Base-by-base conservation (phyloP, 2,797 vertebrate species). In the Scolopax bukidnonensis region DNA sequence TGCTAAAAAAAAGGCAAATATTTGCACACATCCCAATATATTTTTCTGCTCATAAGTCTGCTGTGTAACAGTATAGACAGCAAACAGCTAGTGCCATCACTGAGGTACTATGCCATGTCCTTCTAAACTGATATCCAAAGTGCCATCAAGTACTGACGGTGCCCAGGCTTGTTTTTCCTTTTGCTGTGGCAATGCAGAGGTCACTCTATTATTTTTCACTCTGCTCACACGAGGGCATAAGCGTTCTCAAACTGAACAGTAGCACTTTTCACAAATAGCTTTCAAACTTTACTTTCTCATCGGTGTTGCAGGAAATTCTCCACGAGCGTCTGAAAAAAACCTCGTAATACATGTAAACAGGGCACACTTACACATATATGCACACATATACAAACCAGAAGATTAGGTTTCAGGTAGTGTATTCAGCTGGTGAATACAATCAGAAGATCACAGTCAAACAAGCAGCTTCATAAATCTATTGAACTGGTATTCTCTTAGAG, bases 351-450 rank as follows among this genome's bases (percentile, higher is more conserved):
- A 20, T 51, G 24, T 50, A 76, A 89, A 80, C 0, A 10, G 33
- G 50, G 19, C 4, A 43, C 16, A 10, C 21, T 38, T 3, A 12
- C 17, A 27, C 11, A 30, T 0, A 1, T 1, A 0, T 33, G 15
- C 21, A 41, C 8, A 5, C 3, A 25, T 13, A n/a, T 0, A 9
- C 38, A 87, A 61, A 74, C 11, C 21, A 59, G 53, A 40, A 57
- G 19, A 59, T 43, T 6, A 32, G 20, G 38, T 45, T 84, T 63
- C 54, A 53, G 18, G 11, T 43, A 12, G 8, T 21, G 3, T 17
- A 25, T 38, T 71, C 12, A 40, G 18, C 4, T 30, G 28, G 38
- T 40, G 8, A 90, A 69, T 41, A 41, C n/a, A 40, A 61, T 24
- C 40, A 67, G 28, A 78, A 79, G 30, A 75, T 7, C 32, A 36